A percentile compares a stretch with the other conserved stretches of the same genome.
phyloP scores from a whole-genome alignment of 1,140 invertebrate genomes.

The Caerostris darwini region DNA sequence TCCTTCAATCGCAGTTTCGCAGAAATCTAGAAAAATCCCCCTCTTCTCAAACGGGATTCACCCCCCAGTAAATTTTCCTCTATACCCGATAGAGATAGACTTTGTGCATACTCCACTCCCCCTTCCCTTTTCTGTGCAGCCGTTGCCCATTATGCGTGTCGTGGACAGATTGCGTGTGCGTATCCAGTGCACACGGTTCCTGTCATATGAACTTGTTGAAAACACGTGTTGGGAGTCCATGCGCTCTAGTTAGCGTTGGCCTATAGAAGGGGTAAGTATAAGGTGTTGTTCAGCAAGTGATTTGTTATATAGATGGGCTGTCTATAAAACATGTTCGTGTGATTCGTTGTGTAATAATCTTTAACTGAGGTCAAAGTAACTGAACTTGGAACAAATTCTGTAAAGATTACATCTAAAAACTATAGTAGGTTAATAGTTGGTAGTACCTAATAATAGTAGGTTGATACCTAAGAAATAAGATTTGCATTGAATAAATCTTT shows the following conservation, averaged over 20 bases:
- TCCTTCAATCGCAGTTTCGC: conserved; percentile 71
- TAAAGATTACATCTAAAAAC: no score
- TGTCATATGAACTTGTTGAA: conserved; percentile 54
- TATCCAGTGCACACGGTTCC: conserved; percentile 28
- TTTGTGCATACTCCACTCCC: background rate
- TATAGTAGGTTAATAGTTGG: no score
- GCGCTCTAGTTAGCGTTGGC: background rate
- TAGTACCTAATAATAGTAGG: no score
- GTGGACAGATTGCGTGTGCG: conserved; percentile 13
- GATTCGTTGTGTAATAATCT: no score
- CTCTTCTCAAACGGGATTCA: background rate
- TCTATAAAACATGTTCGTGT: no score
- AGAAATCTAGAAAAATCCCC: conserved; percentile 63
- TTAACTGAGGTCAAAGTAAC: no score
- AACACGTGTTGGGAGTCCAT: conserved; percentile 27
- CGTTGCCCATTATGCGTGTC: background rate
- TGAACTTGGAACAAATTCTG: no score
- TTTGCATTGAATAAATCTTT: no score
- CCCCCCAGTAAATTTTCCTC: background rate
- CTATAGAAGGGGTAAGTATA: background rate
- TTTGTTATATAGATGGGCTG: background rate
- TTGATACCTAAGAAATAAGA: no score
- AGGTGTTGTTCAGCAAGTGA: background rate
- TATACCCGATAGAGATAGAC: conserved; percentile 12
- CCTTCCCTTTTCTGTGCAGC: background rate